Conservation (phyloP, 1,140 invertebrate species). For the Lithobius niger region DNA sequence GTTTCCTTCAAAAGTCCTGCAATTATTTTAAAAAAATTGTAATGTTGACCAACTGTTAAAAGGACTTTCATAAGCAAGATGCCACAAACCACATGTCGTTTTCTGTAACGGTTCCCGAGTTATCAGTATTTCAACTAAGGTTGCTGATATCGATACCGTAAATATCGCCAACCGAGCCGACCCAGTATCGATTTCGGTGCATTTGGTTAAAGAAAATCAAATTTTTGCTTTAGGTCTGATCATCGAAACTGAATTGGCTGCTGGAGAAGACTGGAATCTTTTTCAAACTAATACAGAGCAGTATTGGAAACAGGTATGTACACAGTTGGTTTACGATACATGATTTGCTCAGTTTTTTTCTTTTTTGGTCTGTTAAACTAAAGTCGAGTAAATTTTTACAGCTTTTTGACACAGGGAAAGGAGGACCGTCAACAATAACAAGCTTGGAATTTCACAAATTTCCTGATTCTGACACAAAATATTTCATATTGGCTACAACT, state of each 20-base stretch:
- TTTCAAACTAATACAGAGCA: constrained; percentile 61
- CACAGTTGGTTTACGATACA: constrained; percentile 11
- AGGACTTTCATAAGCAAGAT: too few relatives aligned
- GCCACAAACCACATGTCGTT: too few relatives aligned
- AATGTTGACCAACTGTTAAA: too few relatives aligned
- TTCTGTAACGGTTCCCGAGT: too few relatives aligned
- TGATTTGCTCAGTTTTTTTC: constrained; percentile 16
- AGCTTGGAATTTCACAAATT: constrained; percentile 66
- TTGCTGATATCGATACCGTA: too few relatives aligned
- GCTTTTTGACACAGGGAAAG: constrained; percentile 76
- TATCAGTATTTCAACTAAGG: too few relatives aligned
- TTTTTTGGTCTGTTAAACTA: constrained; percentile 11
- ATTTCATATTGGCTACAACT: constrained; percentile 62
- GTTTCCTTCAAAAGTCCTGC: too few relatives aligned
- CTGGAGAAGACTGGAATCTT: constrained; percentile 65
- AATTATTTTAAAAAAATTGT: too few relatives aligned
- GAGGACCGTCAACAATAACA: constrained; percentile 58
- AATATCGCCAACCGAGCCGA: too few relatives aligned
- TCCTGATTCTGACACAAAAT: constrained; percentile 48
- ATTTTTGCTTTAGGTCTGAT: constrained; percentile 47
- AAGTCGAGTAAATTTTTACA: constrained; percentile 16
- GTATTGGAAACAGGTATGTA: constrained; percentile 69
- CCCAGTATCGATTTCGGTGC: too few relatives aligned
- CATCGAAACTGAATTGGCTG: constrained; percentile 72
- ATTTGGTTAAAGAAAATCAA: too few relatives aligned